Evolutionary conservation across 2,797 vertebrate species (phyloP), one percentile per base, ranked within the genome.

Genomic region (Lophius americanus): DNA sequence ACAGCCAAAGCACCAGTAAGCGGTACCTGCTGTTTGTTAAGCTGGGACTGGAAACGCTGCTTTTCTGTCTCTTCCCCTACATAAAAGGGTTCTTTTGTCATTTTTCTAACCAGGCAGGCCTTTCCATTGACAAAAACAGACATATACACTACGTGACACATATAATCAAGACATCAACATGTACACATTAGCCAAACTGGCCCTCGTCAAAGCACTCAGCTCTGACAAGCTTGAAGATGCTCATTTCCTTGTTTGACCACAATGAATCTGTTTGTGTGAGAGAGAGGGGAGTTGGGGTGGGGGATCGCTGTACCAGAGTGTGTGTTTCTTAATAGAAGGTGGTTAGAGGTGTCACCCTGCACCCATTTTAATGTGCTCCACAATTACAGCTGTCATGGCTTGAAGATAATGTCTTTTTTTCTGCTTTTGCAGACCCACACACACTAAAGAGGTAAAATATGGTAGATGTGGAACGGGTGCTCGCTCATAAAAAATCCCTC

Each of bases 321-420:
- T 86, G 85, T 89, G 88, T 85, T 73, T 81, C 77, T 82, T 90
- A 90, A 91, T 91, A 90, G 89, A 91, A 89, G 88, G 84, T 92
- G 88, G 89, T 92, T 92, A 89, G 88, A 92, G 90, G 89, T 90
- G 91, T 91, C 90, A 89, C 86, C 91, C 90, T 88, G 89, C 89
- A 89, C 86, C 90, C 88, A 89, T 91, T 94, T 94, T 93, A 94
- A 94, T 94, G 90, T 92, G 92, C 88, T 91, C 88, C 90, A 91
- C 90, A 93, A 94, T 94, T 94, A 94, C 90, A 91, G 91, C 92
- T 94, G 94, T 94, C 92, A 94, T 67, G 81, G 82, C 82, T 88
- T 88, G 84, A 84, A 92, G 88, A 92, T 86, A 91, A 90, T 91
- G 88, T 89, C 83, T 74, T 82, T 89, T 86, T 89, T 76, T 75